phyloP scores from a whole-genome alignment of 1,140 invertebrate species.

The Frieseomelitta varia region DNA sequence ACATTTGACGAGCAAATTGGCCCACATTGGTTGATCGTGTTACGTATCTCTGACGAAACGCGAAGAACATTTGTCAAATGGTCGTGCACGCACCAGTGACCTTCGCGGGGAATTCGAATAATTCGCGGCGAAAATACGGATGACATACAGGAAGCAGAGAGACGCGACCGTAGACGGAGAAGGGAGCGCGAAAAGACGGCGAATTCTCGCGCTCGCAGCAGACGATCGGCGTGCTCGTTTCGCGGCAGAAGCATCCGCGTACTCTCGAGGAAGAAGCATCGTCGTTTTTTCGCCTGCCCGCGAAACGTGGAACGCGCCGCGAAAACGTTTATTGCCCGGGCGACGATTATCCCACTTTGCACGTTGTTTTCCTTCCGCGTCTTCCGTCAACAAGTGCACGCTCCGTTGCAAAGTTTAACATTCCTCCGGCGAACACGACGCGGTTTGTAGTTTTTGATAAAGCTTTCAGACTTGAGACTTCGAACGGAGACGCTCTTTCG shows the following conservation, averaged over 20 bases:
- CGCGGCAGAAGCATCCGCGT: conserved; percentile 9
- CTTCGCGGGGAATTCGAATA: background rate
- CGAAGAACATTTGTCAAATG: background rate
- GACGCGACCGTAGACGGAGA: background rate
- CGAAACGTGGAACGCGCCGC: background rate
- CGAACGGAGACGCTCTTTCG: too few relatives aligned
- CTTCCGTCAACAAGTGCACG: too few relatives aligned
- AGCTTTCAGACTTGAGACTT: too few relatives aligned
- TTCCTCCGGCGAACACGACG: too few relatives aligned
- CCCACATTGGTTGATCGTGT: too few relatives aligned
- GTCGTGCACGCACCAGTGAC: background rate
- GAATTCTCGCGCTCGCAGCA: conserved; percentile 21
- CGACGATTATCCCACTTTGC: background rate
- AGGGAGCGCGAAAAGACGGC: conserved; percentile 32
- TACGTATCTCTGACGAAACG: too few relatives aligned
- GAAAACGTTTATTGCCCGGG: conserved; percentile 17
- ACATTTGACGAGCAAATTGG: too few relatives aligned
- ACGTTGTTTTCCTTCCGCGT: too few relatives aligned
- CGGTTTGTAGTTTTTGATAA: too few relatives aligned
- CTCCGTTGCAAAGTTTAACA: too few relatives aligned
- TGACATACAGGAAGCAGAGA: background rate
- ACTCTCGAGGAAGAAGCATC: background rate
- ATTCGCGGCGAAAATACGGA: conserved; percentile 19
- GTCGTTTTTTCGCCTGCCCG: background rate
- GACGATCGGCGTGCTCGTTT: conserved; percentile 40